phyloP scores from a whole-genome alignment of 1,140 invertebrate species.

The Drosophila kohkoa region DNA sequence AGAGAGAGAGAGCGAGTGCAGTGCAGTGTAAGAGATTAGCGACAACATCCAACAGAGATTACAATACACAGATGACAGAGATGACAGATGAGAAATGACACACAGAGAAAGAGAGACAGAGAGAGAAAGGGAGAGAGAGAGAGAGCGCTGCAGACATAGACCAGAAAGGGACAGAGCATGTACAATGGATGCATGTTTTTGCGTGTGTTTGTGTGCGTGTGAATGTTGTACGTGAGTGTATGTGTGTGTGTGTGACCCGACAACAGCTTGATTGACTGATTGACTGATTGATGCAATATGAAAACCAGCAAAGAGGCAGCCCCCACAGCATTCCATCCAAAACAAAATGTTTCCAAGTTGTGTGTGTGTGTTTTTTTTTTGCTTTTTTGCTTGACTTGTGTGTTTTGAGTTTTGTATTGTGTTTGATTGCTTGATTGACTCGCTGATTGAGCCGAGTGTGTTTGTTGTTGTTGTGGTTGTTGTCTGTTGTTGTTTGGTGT shows the following conservation, averaged over 20 bases:
- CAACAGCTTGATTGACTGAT: constrained; percentile 45
- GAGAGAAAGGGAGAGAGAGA: constrained; percentile 10
- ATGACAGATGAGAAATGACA: constrained; percentile 16
- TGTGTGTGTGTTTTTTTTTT: constrained; percentile 7
- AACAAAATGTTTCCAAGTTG: constrained; percentile 3
- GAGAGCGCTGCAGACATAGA: constrained; percentile 11
- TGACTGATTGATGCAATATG: constrained; percentile 56
- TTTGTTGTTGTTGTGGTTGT: constrained; percentile 21
- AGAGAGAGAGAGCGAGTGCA: constrained; percentile 18
- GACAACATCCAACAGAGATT: constrained; percentile 13
- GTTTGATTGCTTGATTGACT: constrained; percentile 18
- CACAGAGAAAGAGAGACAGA: constrained; percentile 19
- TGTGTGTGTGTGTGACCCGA: constrained; percentile 26
- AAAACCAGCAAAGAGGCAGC: constrained; percentile 65
- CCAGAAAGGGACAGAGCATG: constrained; percentile 20
- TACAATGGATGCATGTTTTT: constrained; percentile 20
- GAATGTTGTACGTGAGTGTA: constrained; percentile 7
- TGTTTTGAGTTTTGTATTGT: constrained; percentile 28
- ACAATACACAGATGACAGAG: constrained; percentile 4
- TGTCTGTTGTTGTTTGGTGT: constrained; percentile 17
- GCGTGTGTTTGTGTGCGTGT: background rate
- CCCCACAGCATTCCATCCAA: constrained; percentile 55
- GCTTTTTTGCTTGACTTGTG: background rate
- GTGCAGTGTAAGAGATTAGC: constrained; percentile 9
- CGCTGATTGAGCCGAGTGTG: constrained; percentile 34